Percentiles rank a stretch among this genome's conserved stretches.
Evolutionary conservation across 2,888 invertebrate genomes (phyloP).

Genomic region (Helleia helle): DNA sequence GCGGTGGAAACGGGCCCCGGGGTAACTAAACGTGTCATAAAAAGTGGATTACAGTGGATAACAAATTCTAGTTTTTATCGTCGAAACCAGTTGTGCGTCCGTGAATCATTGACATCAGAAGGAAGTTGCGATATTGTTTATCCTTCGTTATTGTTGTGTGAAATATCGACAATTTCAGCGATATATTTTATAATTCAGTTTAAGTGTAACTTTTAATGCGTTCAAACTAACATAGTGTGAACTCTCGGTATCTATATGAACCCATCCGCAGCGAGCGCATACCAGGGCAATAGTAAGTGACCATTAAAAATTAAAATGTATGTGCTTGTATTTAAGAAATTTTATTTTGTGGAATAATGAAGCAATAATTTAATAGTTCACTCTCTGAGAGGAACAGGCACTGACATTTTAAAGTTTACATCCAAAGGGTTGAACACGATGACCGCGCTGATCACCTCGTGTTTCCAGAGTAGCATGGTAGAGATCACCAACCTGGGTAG

Average conservation of each 20-base stretch:
- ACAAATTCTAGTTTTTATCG: constrained; percentile 17
- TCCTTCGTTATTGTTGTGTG: constrained; percentile 20
- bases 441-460: too few relatives aligned
- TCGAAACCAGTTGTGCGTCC: constrained; percentile 23
- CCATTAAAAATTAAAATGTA: too few relatives aligned
- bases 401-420: too few relatives aligned
- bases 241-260: neutral
- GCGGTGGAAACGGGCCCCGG: constrained; percentile 7
- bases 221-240: neutral
- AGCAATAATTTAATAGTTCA: too few relatives aligned
- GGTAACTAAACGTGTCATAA: constrained; percentile 1
- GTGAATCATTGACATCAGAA: constrained; percentile 42
- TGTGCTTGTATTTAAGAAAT: too few relatives aligned
- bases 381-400: too few relatives aligned
- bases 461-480: too few relatives aligned
- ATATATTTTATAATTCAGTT: neutral
- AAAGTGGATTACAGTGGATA: constrained; percentile 15
- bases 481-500: too few relatives aligned
- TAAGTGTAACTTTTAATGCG: neutral
- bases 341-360: too few relatives aligned
- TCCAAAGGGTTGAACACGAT: too few relatives aligned
- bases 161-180: constrained; percentile 18
- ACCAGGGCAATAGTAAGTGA: neutral
- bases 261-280: neutral
- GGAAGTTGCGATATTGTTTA: constrained; percentile 40